phyloP scores from a whole-genome alignment of 2,113 vertebrate genomes.

The Cettia cetti region DNA sequence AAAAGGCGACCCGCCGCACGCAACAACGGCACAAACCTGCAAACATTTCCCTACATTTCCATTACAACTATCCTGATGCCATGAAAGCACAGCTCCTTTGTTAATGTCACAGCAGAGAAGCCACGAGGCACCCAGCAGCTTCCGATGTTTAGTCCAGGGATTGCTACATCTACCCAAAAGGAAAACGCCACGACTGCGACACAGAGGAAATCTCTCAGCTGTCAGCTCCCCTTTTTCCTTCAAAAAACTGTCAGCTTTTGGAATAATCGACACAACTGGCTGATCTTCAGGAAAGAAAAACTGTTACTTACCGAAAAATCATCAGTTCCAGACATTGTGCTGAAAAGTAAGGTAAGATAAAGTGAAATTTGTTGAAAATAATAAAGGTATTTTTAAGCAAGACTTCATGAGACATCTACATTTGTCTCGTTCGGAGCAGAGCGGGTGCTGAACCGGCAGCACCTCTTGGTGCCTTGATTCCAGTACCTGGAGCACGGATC shows the following conservation, averaged over 20 bases:
- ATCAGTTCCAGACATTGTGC: conserved; percentile 71
- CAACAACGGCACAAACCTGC: background rate
- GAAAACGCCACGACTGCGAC: background rate
- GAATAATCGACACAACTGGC: background rate
- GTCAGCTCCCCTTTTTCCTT: background rate
- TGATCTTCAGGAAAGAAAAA: conserved; percentile 43
- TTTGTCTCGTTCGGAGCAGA: background rate
- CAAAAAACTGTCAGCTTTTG: background rate
- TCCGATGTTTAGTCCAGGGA: background rate
- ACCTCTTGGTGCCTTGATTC: background rate
- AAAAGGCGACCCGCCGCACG: background rate
- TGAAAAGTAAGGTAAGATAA: conserved; percentile 64
- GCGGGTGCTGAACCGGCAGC: background rate
- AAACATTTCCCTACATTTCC: background rate
- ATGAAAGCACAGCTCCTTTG: background rate
- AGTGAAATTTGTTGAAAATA: conserved; percentile 49
- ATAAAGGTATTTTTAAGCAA: background rate
- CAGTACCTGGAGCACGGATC: background rate
- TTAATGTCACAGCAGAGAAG: background rate
- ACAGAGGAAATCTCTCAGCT: background rate
- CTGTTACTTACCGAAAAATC: conserved; percentile 71
- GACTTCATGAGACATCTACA: background rate
- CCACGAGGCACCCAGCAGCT: background rate
- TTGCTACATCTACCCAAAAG: background rate
- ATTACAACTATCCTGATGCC: background rate